Percentiles rank a stretch among this genome's conserved stretches.
Evolutionary conservation across 1,140 invertebrate genomes (phyloP).

Genomic region (Matsumurasca onukii): DNA sequence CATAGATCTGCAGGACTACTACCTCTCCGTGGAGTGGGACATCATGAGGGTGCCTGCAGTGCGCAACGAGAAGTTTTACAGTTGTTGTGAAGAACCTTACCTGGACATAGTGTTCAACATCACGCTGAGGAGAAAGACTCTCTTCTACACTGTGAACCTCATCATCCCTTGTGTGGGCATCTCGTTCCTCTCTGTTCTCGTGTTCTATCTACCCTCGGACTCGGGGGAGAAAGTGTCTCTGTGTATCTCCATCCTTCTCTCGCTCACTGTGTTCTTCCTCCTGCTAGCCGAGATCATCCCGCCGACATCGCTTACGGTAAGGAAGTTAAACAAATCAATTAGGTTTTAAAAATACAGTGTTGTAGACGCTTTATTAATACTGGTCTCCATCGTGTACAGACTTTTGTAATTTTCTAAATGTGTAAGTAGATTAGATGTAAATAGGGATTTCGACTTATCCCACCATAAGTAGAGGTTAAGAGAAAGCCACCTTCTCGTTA

Average conservation of each 20-base stretch:
- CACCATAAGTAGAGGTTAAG: too few species aligned
- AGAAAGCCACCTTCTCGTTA: too few species aligned
- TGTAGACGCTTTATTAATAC: too few species aligned
- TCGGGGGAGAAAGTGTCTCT: slow-evolving; percentile 97
- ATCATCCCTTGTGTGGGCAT: slow-evolving; percentile 96
- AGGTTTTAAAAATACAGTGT: too few species aligned
- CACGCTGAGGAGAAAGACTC: slow-evolving; percentile 91
- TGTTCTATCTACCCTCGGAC: slow-evolving; percentile 98
- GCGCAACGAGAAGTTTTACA: slow-evolving; percentile 86
- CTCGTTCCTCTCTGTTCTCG: slow-evolving; percentile 95
- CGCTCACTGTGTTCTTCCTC: slow-evolving; percentile 98
- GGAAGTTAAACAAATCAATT: too few species aligned
- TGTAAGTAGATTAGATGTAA: too few species aligned
- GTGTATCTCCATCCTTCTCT: slow-evolving; percentile 97
- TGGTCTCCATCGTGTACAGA: too few species aligned
- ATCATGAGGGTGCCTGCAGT: slow-evolving; percentile 90
- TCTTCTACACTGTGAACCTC: slow-evolving; percentile 93
- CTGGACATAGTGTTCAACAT: slow-evolving; percentile 98
- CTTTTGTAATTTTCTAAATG: too few species aligned
- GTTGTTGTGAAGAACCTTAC: slow-evolving; percentile 85
- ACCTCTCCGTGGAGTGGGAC: slow-evolving; percentile 97
- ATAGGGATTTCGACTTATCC: too few species aligned
- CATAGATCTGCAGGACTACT: slow-evolving; percentile 91
- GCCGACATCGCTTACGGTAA: slow-evolving; percentile 97
- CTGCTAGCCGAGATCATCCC: slow-evolving; percentile 98